These are phyloP conservation scores for Ptiloglossa arizonensis DNA, from an alignment of 1,140 invertebrate genomes.

Conservation along the genomic window DNA sequence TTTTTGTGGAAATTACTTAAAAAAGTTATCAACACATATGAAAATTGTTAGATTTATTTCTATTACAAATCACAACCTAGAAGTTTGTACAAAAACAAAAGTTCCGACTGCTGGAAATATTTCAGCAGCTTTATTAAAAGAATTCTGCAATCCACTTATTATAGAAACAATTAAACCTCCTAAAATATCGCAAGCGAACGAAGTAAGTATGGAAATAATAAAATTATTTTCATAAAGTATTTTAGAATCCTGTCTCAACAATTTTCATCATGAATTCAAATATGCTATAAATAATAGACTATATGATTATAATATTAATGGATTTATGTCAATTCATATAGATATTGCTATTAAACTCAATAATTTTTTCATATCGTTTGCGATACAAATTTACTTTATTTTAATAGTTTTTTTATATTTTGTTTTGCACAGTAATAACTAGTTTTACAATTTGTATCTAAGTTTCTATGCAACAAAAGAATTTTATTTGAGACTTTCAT, in stretches of 20 bases:
- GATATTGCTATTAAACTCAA: conserved; percentile 6
- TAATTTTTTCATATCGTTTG: neutral
- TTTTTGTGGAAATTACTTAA: conserved; percentile 48
- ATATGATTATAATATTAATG: no score
- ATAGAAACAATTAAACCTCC: conserved; percentile 76
- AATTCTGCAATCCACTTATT: conserved; percentile 78
- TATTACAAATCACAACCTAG: conserved; percentile 20
- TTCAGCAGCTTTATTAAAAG: conserved; percentile 80
- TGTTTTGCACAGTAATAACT: no score
- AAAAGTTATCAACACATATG: conserved; percentile 34
- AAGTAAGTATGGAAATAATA: conserved; percentile 69
- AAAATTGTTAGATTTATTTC: conserved; percentile 51
- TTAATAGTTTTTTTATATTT: no score
- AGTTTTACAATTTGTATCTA: no score
- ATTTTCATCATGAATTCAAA: neutral
- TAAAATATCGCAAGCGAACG: conserved; percentile 70
- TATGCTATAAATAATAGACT: no score
- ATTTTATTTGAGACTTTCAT: no score
- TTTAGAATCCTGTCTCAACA: neutral
- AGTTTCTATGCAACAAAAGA: neutral
- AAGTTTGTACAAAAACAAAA: conserved; percentile 35
- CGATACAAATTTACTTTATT: no score
- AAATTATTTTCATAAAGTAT: conserved; percentile 1
- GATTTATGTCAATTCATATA: no score
- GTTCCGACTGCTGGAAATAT: conserved; percentile 62